A percentile compares a stretch with the other conserved stretches of the same genome.
phyloP scores from a whole-genome alignment of 2,797 vertebrate species.

The Rhincodon typus region DNA sequence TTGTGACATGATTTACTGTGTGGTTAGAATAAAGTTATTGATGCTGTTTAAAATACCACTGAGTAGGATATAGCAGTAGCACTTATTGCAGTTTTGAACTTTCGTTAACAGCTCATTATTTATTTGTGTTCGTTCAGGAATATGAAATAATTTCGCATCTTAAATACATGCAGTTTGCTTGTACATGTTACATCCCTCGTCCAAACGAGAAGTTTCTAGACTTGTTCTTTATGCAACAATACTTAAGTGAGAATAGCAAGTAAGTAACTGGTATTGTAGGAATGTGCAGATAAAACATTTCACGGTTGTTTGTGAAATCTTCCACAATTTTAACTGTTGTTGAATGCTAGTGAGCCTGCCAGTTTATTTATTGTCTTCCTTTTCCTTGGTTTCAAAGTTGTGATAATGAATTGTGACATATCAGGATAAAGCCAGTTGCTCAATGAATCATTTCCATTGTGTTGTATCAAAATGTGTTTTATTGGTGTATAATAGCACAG shows the following conservation, averaged over 20 bases:
- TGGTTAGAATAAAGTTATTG: background rate
- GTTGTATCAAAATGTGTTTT: background rate
- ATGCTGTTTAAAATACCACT: background rate
- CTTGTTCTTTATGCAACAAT: conserved; percentile 76
- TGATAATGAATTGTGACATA: background rate
- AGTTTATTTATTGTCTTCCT: background rate
- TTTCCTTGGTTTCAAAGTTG: background rate
- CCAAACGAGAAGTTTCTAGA: conserved; percentile 71
- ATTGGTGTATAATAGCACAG: background rate
- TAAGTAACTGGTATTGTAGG: conserved; percentile 43
- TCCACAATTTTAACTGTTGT: background rate
- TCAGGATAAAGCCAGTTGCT: background rate
- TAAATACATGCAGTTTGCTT: conserved; percentile 87
- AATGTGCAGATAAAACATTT: background rate
- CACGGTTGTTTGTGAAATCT: background rate
- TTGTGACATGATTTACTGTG: background rate
- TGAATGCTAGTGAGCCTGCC: background rate
- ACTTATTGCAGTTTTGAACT: background rate
- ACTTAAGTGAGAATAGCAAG: conserved; percentile 84
- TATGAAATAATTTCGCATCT: conserved; percentile 93
- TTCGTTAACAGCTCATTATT: background rate
- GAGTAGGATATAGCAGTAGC: background rate
- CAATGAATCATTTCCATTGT: background rate
- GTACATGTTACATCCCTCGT: conserved; percentile 83
- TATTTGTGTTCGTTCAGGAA: conserved; percentile 60